Evolutionary conservation across 2,113 vertebrate genomes (phyloP).

Genomic region (Regulus satrapa): DNA sequence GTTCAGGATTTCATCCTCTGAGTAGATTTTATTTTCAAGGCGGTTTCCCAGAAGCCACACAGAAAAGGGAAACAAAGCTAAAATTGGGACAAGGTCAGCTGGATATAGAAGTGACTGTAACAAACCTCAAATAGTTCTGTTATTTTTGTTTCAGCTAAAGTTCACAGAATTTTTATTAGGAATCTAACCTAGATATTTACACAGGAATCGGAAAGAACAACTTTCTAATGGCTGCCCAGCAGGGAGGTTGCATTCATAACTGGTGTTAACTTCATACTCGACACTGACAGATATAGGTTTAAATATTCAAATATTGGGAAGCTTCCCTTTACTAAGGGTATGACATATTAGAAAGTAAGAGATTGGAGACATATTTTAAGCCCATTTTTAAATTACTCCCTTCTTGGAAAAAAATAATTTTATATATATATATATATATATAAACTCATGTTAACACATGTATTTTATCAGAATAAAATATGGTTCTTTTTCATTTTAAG

Average conservation of each 20-base stretch:
- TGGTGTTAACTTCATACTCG: neutral
- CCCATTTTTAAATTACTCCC: neutral
- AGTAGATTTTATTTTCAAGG: constrained; percentile 31
- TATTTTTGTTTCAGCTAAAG: constrained; percentile 63
- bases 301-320: neutral
- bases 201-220: constrained; percentile 1
- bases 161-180: constrained; percentile 32
- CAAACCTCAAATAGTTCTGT: constrained; percentile 44
- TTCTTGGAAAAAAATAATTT: no score
- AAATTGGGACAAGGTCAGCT: constrained; percentile 59
- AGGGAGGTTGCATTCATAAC: neutral
- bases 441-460: neutral
- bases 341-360: neutral
- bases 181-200: constrained; percentile 29
- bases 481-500: neutral
- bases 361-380: neutral
- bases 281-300: neutral
- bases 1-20: constrained; percentile 8
- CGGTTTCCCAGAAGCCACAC: constrained; percentile 20
- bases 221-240: neutral
- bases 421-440: no score
- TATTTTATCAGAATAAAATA: neutral
- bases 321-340: neutral
- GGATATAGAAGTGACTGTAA: constrained; percentile 39
- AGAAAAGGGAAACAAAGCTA: constrained; percentile 58